phyloP scores from a whole-genome alignment of 2,888 invertebrate species.

The Neoascia interrupta region DNA sequence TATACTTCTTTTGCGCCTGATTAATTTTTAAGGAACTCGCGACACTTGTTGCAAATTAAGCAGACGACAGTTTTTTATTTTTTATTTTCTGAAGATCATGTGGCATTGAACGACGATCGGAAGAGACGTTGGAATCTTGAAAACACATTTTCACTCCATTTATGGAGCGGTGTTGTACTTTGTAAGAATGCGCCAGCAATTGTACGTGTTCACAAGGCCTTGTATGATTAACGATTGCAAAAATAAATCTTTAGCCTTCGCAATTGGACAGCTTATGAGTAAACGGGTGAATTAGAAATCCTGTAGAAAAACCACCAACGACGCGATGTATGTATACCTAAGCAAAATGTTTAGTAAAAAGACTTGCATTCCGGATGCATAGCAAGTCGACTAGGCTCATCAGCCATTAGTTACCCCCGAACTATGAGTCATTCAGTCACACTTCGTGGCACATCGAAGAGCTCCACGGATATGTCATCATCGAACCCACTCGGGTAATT shows the following conservation, averaged over 20 bases:
- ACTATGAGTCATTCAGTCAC: constrained; percentile 36
- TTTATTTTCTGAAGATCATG: constrained; percentile 16
- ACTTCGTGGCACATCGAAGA: constrained; percentile 17
- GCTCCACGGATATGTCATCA: constrained; percentile 21
- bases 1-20: not conserved
- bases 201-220: not conserved
- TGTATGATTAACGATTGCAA: constrained; percentile 1
- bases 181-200: not conserved
- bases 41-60: constrained; percentile 33
- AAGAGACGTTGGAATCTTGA: constrained; percentile 16
- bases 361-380: no score
- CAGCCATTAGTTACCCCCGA: constrained; percentile 2
- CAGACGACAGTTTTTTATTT: no score
- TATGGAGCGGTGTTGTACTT: constrained; percentile 1
- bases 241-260: not conserved
- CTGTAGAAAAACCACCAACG: not conserved
- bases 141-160: constrained; percentile 17
- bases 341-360: no score
- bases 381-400: constrained; percentile 3
- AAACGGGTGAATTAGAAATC: not conserved
- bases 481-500: constrained; percentile 25
- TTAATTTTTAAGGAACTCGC: constrained; percentile 19
- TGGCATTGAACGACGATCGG: constrained; percentile 30
- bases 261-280: not conserved
- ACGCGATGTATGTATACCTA: no score